phyloP scores from a whole-genome alignment of 53 echinoderm and acorn worm genomes.

The Paelopatides confundens region DNA sequence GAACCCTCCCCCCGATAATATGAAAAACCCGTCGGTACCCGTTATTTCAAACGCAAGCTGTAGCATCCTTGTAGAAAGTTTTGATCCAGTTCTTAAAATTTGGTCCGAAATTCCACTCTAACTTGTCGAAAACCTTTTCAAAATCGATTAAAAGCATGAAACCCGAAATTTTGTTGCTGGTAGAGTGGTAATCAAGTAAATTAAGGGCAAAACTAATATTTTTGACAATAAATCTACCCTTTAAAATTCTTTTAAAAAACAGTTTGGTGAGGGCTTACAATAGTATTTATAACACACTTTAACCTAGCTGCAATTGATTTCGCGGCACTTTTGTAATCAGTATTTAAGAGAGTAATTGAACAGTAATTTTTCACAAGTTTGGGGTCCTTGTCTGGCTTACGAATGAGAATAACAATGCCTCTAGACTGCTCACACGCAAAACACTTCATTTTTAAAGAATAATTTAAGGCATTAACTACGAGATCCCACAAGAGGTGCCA shows the following conservation, averaged over 20 bases:
- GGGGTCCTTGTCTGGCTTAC: conserved; percentile 62
- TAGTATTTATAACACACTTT: conserved; percentile 41
- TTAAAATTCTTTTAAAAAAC: conserved; percentile 57
- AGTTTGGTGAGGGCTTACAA: conserved; percentile 60
- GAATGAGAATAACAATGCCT: conserved; percentile 58
- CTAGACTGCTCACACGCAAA: conserved; percentile 56
- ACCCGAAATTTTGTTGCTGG: neutral
- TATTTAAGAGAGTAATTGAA: conserved; percentile 70
- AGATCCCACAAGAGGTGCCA: conserved; percentile 51
- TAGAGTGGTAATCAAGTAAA: conserved; percentile 12
- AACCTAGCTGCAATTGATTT: conserved; percentile 54
- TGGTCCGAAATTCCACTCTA: conserved; percentile 44
- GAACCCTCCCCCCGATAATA: too few species aligned
- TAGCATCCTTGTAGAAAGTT: too few species aligned
- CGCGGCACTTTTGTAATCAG: conserved; percentile 61
- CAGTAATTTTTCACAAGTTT: conserved; percentile 54
- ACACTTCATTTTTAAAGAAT: conserved; percentile 48
- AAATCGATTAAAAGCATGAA: conserved; percentile 38
- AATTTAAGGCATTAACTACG: neutral
- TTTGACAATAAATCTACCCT: conserved; percentile 38
- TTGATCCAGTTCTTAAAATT: too few species aligned
- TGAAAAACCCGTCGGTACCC: too few species aligned
- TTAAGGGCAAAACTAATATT: conserved; percentile 2
- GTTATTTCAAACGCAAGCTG: too few species aligned
- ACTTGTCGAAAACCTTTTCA: conserved; percentile 9